A percentile compares a stretch with the other conserved stretches of the same genome.
Conservation (phyloP, 2,797 vertebrate genomes). For the Paratrypauchen microcephalus region DNA sequence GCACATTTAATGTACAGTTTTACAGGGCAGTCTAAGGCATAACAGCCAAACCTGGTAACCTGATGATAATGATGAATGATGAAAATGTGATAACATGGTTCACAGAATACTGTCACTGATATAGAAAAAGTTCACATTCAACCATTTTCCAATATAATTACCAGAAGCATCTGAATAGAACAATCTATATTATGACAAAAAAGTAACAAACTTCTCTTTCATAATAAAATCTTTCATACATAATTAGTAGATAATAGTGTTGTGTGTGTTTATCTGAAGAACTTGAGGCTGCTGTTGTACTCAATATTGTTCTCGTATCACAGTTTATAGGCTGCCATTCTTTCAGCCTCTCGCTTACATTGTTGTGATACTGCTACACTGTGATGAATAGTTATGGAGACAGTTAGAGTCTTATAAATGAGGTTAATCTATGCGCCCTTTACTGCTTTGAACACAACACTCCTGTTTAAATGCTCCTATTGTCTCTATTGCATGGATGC, state of each 20-base stretch:
- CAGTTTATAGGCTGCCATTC: not conserved
- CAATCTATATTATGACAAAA: not conserved
- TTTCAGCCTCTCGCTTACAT: not conserved
- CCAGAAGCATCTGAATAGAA: not conserved
- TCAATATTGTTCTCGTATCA: not conserved
- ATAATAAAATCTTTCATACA: not conserved
- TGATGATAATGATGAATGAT: not conserved
- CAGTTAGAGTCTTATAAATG: slow-evolving; percentile 23
- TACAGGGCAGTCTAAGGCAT: no score
- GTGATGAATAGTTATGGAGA: slow-evolving; percentile 27
- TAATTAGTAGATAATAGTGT: not conserved
- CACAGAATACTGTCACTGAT: no score
- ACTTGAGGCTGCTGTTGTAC: not conserved
- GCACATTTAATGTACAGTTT: not conserved
- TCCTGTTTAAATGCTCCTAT: slow-evolving; percentile 52
- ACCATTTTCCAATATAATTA: not conserved
- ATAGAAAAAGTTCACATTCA: not conserved
- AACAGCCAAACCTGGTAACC: not conserved
- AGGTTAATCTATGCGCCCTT: slow-evolving; percentile 19
- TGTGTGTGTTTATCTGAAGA: not conserved
- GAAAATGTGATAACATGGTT: no score
- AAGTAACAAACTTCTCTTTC: not conserved
- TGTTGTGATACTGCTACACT: slow-evolving; percentile 9
- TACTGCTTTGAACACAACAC: slow-evolving; percentile 42
- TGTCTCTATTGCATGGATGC: slow-evolving; percentile 56